These are phyloP conservation scores for Lamproptera curius DNA, from an alignment of 2,888 invertebrate genomes.

Conservation along the genomic window DNA sequence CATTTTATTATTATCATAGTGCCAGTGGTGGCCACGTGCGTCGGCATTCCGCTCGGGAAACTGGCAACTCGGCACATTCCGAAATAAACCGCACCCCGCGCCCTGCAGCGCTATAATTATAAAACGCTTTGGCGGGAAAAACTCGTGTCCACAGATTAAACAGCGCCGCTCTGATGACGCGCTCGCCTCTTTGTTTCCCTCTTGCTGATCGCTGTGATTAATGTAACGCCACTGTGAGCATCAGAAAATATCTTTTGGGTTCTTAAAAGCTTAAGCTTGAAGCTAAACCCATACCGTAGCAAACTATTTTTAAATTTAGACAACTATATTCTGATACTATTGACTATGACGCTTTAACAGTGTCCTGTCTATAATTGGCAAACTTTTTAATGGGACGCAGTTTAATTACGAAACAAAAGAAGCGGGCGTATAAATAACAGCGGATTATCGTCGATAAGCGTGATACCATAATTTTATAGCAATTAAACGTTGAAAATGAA, in stretches of 20 bases:
- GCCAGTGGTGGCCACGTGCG: conserved; percentile 71
- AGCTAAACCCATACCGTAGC: no score
- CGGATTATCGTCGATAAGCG: conserved; percentile 41
- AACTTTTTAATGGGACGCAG: conserved; percentile 31
- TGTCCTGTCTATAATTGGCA: conserved; percentile 1
- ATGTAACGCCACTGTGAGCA: no score
- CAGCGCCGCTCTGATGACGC: not conserved
- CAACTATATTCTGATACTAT: no score
- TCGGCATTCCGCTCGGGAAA: conserved; percentile 60
- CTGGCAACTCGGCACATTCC: conserved; percentile 43
- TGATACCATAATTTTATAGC: conserved; percentile 1
- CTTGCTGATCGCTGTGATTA: no score
- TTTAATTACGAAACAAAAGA: conserved; percentile 42
- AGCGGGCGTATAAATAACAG: conserved; percentile 59
- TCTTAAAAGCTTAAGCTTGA: no score
- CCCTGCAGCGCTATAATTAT: conserved; percentile 2
- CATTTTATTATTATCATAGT: conserved; percentile 76
- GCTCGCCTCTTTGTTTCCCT: no score
- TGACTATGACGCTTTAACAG: conserved; percentile 1
- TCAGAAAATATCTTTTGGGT: no score
- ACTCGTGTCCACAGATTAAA: no score
- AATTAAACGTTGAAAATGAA: conserved; percentile 34
- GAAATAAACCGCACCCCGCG: conserved; percentile 26
- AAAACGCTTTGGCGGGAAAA: not conserved
- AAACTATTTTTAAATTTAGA: no score